These are phyloP conservation scores for Enhydra lutris DNA, from an alignment of 2,113 vertebrate genomes.

Conservation along the genomic window DNA sequence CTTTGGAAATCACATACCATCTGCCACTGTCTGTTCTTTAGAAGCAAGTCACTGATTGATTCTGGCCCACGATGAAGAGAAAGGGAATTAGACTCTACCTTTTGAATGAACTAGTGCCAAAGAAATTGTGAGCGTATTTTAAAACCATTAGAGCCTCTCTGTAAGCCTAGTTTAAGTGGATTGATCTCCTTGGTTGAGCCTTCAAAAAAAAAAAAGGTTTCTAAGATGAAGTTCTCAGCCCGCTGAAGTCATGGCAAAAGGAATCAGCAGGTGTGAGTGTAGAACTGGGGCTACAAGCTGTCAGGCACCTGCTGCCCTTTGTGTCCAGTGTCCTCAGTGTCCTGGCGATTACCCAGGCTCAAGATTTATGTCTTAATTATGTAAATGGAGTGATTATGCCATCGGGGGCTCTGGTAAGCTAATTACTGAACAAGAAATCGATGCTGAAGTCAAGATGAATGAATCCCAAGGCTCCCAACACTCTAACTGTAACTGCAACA, in stretches of 20 bases:
- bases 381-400: conserved; percentile 73
- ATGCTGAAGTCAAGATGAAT: conserved; percentile 65
- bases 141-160: background rate
- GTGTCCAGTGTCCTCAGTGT: conserved; percentile 58
- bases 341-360: conserved; percentile 38
- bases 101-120: background rate
- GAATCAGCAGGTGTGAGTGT: background rate
- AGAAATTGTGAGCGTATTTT: background rate
- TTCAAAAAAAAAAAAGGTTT: background rate
- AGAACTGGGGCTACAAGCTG: background rate
- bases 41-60: background rate
- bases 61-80: background rate
- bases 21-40: background rate
- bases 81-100: background rate
- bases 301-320: background rate
- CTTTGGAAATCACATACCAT: background rate
- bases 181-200: background rate
- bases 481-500: conserved; percentile 44
- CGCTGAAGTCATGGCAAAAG: background rate
- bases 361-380: conserved; percentile 74
- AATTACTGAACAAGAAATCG: conserved; percentile 78
- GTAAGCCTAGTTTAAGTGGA: background rate
- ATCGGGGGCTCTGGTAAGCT: conserved; percentile 62
- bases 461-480: conserved; percentile 44
- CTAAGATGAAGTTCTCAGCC: background rate